Base-by-base conservation (phyloP, 2,888 invertebrate genomes). In the Calliphora vomitoria region DNA sequence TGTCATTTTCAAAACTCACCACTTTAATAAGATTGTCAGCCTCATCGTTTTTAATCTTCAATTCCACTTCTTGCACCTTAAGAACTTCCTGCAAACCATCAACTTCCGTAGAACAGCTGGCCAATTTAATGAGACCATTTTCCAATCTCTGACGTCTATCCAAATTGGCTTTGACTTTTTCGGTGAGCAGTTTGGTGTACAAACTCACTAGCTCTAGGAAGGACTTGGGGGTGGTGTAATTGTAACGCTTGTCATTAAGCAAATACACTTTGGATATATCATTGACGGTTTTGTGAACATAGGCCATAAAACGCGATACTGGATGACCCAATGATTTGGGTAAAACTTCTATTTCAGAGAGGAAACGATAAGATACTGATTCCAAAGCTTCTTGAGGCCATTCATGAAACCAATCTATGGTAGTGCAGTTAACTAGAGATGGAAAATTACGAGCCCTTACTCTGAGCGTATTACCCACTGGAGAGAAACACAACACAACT, bases 351-450 rank as follows among this genome's bases (percentile, higher is more conserved):
- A 97, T 96, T 92, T 97, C 97, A 8, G 96, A 94, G 47, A 98
- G 94, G 93, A 99, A 99, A 86, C 97, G 95, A 89, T 95, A 95
- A 13, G 98, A 98, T 1, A 99, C 99, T 50, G 98, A 98, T 88
- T 97, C 95, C 90, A 99, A 94, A 44, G 99, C 99, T 92, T 98
- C 97, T 91, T 96, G 95, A 0, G 99, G 99, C 99, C 99, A 99
- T 92, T 98, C 98, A 93, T 99, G 98, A 94, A 99, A 99, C 98
- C 99, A 99, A 93, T 99, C 97, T 89, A 99, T 98, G 18, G 97
- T 96, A 0, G 98, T 98, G 92, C 98, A 98, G 94, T 97, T 99
- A 18, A 98, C 97, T 47, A 99, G 94, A 0, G 99, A 98, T 0
- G 99, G 99, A 94, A 99, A 99, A 93, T 98, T 98, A 78, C 99